Percentiles rank a stretch among this genome's conserved stretches.
phyloP scores from a whole-genome alignment of 2,797 vertebrate species.

The Agapornis canus region DNA sequence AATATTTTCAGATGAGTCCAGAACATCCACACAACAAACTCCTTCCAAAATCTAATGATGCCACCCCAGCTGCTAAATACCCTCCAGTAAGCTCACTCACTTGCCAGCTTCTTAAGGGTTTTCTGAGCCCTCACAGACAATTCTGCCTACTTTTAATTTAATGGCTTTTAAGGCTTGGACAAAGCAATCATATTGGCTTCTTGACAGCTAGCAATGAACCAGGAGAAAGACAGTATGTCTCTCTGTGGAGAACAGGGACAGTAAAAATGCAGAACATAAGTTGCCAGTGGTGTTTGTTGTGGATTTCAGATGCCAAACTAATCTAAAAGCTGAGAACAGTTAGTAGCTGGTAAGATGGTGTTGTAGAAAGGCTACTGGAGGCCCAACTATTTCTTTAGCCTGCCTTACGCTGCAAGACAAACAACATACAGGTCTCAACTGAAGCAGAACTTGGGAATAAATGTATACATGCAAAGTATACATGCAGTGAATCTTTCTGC shows the following conservation, averaged over 20 bases:
- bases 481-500: neutral
- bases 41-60: neutral
- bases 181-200: neutral
- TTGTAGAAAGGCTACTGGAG: neutral
- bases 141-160: neutral
- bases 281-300: neutral
- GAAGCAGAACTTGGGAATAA: neutral
- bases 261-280: neutral
- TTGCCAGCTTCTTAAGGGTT: neutral
- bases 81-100: neutral
- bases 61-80: neutral
- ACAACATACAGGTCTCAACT: neutral
- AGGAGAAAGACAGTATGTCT: neutral
- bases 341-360: neutral
- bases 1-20: neutral
- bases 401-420: neutral
- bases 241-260: neutral
- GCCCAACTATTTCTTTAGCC: neutral
- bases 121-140: neutral
- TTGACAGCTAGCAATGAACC: neutral
- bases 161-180: neutral
- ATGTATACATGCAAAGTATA: neutral
- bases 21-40: neutral
- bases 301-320: neutral
- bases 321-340: neutral